phyloP scores from a whole-genome alignment of 2,113 vertebrate species.

The Mus spicilegus region DNA sequence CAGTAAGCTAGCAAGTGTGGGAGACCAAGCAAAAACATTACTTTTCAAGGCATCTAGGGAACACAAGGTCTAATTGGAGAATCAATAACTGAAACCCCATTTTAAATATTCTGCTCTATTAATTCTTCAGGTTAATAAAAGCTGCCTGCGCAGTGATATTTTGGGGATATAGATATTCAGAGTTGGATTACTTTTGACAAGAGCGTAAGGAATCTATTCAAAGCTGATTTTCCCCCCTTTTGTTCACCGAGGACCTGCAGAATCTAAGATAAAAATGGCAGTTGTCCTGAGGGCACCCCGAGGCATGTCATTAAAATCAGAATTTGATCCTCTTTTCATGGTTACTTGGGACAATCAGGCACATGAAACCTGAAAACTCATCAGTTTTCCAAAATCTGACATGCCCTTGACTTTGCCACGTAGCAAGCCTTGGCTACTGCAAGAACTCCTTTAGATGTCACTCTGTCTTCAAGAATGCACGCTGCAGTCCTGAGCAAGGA shows the following conservation, averaged over 20 bases:
- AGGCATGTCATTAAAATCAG: constrained; percentile 97
- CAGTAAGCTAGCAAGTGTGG: constrained; percentile 12
- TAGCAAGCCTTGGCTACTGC: constrained; percentile 85
- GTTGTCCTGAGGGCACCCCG: constrained; percentile 96
- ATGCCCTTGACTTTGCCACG: constrained; percentile 93
- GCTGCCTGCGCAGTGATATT: constrained; percentile 84
- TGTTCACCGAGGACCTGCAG: constrained; percentile 89
- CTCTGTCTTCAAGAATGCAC: constrained; percentile 96
- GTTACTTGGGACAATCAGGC: constrained; percentile 95
- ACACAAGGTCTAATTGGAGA: constrained; percentile 85
- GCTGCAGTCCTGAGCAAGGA: constrained; percentile 54
- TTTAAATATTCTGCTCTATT: constrained; percentile 86
- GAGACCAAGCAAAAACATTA: constrained; percentile 72
- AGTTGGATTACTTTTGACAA: constrained; percentile 91
- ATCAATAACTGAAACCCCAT: constrained; percentile 85
- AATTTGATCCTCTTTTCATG: constrained; percentile 96
- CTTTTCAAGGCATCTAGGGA: constrained; percentile 75
- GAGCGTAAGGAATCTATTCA: constrained; percentile 90
- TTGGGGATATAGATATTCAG: constrained; percentile 89
- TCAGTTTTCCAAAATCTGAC: constrained; percentile 93
- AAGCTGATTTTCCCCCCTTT: constrained; percentile 88
- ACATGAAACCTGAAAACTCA: constrained; percentile 96
- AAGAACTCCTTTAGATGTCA: constrained; percentile 98
- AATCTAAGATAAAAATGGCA: constrained; percentile 97
- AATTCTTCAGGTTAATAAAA: constrained; percentile 87